These are phyloP conservation scores for Cynopterus brachyotis DNA, from an alignment of 2,113 vertebrate species.

Conservation along the genomic window DNA sequence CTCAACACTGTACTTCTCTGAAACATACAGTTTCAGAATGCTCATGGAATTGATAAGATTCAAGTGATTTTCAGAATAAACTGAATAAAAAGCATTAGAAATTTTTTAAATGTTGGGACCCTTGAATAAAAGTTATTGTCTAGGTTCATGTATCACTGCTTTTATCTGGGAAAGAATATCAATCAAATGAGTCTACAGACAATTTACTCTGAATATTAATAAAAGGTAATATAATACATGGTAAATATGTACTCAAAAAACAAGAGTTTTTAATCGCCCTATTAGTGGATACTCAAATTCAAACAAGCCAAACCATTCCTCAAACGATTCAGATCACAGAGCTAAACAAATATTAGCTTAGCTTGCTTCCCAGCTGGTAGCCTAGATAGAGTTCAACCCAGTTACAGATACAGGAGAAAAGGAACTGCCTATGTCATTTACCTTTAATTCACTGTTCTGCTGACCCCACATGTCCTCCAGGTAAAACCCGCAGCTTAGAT, in stretches of 20 bases:
- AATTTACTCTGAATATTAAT: conserved; percentile 72
- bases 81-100: neutral
- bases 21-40: neutral
- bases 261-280: conserved; percentile 62
- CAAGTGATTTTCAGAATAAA: conserved; percentile 37
- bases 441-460: neutral
- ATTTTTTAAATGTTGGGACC: neutral
- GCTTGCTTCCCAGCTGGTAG: conserved; percentile 70
- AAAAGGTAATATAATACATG: conserved; percentile 67
- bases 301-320: conserved; percentile 64
- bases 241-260: conserved; percentile 70
- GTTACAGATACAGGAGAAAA: conserved; percentile 35
- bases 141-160: neutral
- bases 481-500: neutral
- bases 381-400: conserved; percentile 41
- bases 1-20: neutral
- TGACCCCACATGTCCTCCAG: neutral
- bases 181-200: conserved; percentile 40
- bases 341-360: conserved; percentile 73
- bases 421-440: conserved; percentile 33
- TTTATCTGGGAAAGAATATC: conserved; percentile 39
- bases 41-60: neutral
- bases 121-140: neutral
- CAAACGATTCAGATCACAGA: conserved; percentile 62
- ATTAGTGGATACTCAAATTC: conserved; percentile 69